These are phyloP conservation scores for Diploscapter pachys DNA, from an alignment of 1,140 invertebrate species.

Conservation along the genomic window DNA sequence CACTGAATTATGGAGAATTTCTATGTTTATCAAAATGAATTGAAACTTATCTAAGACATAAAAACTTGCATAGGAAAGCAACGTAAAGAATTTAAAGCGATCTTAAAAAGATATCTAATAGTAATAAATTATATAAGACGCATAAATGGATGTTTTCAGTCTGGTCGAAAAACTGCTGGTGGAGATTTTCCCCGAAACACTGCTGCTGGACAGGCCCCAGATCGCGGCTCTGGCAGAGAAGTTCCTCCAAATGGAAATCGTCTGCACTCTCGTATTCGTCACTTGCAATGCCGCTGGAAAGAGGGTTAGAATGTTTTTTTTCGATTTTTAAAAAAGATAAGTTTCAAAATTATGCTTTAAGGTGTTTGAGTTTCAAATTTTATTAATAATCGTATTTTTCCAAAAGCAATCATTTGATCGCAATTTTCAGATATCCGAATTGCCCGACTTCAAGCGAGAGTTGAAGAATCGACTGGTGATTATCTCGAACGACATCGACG, in stretches of 20 bases:
- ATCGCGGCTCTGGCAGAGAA: conserved; percentile 16
- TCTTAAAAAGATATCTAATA: too few species aligned
- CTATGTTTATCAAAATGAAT: too few species aligned
- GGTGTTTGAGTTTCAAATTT: too few species aligned
- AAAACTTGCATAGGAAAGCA: too few species aligned
- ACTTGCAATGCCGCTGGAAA: conserved; percentile 24
- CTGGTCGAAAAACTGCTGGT: too few species aligned
- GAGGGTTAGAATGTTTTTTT: neutral
- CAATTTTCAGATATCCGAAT: conserved; percentile 16
- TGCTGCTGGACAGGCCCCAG: conserved; percentile 7
- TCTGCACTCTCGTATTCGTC: conserved; percentile 16
- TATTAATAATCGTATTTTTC: neutral
- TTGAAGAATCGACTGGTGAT: conserved; percentile 24
- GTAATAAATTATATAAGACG: too few species aligned
- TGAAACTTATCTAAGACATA: too few species aligned
- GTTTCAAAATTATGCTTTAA: too few species aligned
- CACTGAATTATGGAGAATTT: too few species aligned
- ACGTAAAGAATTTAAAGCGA: too few species aligned
- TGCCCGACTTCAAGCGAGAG: conserved; percentile 14
- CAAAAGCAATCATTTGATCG: too few species aligned
- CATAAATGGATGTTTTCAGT: too few species aligned
- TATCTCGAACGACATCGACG: conserved; percentile 15
- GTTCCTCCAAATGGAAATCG: conserved; percentile 17
- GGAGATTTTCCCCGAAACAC: conserved; percentile 15
- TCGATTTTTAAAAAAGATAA: neutral